Evolutionary conservation across 1,140 invertebrate genomes (phyloP).

Genomic region (Zaprionus davidi): DNA sequence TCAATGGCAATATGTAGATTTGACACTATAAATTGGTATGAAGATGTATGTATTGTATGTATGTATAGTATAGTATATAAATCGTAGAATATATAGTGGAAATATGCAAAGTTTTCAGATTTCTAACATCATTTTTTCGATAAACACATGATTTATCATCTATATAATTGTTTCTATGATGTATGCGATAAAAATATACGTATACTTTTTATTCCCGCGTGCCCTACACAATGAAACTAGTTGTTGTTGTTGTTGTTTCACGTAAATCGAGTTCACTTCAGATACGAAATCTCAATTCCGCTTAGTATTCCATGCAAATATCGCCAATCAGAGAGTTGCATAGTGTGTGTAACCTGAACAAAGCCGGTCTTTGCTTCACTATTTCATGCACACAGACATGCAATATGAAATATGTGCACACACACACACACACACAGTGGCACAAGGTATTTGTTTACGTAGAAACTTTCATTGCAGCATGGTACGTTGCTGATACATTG

Average conservation of each 20-base stretch:
- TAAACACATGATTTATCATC: neutral
- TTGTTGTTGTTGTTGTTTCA: constrained; percentile 15
- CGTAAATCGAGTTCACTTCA: constrained; percentile 19
- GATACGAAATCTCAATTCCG: constrained; percentile 32
- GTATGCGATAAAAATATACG: neutral
- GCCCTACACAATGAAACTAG: constrained; percentile 30
- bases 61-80: neutral
- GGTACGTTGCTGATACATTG: constrained; percentile 1
- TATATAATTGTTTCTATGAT: constrained; percentile 1
- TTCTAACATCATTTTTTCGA: neutral
- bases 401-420: constrained; percentile 18
- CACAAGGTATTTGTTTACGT: constrained; percentile 18
- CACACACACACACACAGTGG: constrained; percentile 3
- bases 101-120: neutral
- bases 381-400: constrained; percentile 18
- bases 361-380: constrained; percentile 40
- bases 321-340: constrained; percentile 17
- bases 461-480: constrained; percentile 14
- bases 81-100: neutral
- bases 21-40: neutral
- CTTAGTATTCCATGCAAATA: constrained; percentile 47
- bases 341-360: constrained; percentile 11
- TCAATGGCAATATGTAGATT: neutral
- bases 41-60: no score
- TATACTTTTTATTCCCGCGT: neutral